Evolutionary conservation across 2,113 vertebrate species (phyloP).

Genomic region (Onychostruthus taczanowskii): DNA sequence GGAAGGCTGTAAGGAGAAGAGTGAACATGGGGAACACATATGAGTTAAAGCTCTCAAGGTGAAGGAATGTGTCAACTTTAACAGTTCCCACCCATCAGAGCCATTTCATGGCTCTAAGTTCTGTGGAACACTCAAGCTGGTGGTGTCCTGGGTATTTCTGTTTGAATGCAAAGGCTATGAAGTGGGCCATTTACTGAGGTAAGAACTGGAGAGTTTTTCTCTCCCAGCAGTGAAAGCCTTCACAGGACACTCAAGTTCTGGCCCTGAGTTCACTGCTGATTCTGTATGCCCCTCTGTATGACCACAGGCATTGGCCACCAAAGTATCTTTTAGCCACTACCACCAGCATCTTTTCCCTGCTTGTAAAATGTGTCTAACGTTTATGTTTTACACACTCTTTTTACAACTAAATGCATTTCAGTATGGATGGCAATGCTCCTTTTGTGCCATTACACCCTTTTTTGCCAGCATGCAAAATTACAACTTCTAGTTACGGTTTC

Average conservation of each 20-base stretch:
- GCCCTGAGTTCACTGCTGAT: background rate
- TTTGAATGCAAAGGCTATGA: background rate
- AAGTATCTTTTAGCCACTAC: background rate
- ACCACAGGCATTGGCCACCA: background rate
- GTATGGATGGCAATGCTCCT: background rate
- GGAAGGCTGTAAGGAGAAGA: slow-evolving; percentile 26
- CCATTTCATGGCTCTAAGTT: background rate
- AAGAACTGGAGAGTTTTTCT: background rate
- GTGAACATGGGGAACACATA: background rate
- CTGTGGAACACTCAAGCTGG: background rate
- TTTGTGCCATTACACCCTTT: background rate
- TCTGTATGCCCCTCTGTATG: background rate
- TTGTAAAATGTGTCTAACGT: background rate
- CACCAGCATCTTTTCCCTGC: background rate
- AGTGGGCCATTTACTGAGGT: background rate
- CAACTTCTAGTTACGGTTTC: background rate
- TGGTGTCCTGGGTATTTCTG: background rate
- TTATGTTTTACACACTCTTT: background rate
- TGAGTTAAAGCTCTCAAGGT: background rate
- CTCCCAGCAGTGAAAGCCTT: background rate
- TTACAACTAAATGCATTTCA: background rate
- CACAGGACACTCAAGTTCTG: fast-evolving
- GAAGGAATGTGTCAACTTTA: background rate
- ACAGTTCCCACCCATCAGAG: background rate
- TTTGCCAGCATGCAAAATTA: background rate